A percentile compares a stretch with the other conserved stretches of the same genome.
phyloP scores from a whole-genome alignment of 1,140 invertebrate genomes.

The Euura lappo region DNA sequence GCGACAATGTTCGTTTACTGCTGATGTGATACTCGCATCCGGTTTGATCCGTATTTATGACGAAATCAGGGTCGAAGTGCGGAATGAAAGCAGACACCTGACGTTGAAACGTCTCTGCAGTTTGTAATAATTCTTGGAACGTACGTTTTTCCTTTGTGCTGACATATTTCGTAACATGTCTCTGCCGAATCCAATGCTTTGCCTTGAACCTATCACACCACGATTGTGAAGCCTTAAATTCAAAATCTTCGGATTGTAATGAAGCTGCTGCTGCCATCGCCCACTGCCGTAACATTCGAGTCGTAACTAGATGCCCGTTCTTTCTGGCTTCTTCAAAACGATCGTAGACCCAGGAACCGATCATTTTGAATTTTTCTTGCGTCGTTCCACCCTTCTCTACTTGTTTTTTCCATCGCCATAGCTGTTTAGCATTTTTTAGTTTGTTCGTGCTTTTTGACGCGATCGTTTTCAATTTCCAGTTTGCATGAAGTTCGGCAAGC shows the following conservation, averaged over 20 bases:
- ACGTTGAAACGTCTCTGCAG: conserved; percentile 18
- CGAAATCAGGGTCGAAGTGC: conserved; percentile 18
- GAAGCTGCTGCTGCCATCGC: neutral
- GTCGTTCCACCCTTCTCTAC: neutral
- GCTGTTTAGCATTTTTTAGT: neutral
- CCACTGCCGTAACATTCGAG: neutral
- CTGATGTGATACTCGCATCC: conserved; percentile 14
- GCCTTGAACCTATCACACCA: conserved; percentile 32
- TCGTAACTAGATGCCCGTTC: neutral
- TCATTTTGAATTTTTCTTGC: neutral
- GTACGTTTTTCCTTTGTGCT: conserved; percentile 22
- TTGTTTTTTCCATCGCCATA: neutral
- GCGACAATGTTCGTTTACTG: conserved; percentile 6
- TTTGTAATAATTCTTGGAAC: conserved; percentile 24
- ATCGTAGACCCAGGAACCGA: neutral
- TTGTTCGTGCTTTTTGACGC: neutral
- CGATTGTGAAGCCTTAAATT: conserved; percentile 24
- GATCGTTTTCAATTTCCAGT: neutral
- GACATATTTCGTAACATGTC: conserved; percentile 30
- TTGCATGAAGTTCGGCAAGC: neutral
- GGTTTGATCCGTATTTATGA: conserved; percentile 27
- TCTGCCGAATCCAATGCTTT: conserved; percentile 25
- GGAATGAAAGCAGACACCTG: conserved; percentile 15
- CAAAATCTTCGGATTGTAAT: conserved; percentile 17
- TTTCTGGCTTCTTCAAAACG: conserved; percentile 1